Evolutionary conservation across 2,888 invertebrate genomes (phyloP).

Genomic region (Drosophila stalkeri): DNA sequence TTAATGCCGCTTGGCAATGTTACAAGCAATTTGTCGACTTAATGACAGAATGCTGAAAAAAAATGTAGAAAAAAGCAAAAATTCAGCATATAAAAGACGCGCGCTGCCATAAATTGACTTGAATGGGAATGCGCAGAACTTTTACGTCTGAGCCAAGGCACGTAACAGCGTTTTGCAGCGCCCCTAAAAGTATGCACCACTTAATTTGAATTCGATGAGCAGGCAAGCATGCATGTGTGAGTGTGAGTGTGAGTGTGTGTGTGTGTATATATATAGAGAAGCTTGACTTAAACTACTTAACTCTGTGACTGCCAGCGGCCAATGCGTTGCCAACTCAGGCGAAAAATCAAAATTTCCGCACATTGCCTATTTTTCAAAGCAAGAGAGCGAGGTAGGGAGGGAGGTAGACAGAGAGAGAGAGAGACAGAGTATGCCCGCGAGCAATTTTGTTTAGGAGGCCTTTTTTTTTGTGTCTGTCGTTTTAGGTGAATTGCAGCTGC

Average conservation of each 20-base stretch:
- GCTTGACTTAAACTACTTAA: constrained; percentile 66
- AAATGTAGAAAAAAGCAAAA: constrained; percentile 25
- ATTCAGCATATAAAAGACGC: constrained; percentile 51
- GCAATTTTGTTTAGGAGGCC: constrained; percentile 49
- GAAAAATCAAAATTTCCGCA: constrained; percentile 80
- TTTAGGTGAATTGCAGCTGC: constrained; percentile 47
- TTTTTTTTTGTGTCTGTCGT: constrained; percentile 29
- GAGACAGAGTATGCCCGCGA: constrained; percentile 10
- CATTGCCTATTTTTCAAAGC: constrained; percentile 73
- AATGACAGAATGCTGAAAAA: constrained; percentile 59
- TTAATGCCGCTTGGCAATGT: constrained; percentile 54
- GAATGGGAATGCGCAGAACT: constrained; percentile 25
- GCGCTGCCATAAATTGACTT: constrained; percentile 44
- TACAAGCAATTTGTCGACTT: constrained; percentile 69
- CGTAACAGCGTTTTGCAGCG: constrained; percentile 61
- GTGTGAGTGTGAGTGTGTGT: neutral
- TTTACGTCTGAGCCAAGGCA: constrained; percentile 55
- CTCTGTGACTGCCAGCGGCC: constrained; percentile 37
- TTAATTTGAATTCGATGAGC: constrained; percentile 76
- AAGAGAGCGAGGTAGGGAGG: neutral
- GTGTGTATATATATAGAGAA: constrained; percentile 6
- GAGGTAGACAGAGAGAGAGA: too few relatives aligned
- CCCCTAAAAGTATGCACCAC: constrained; percentile 70
- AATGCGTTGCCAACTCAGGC: constrained; percentile 68
- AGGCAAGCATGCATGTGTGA: constrained; percentile 10